Evolutionary conservation across 2,113 vertebrate species (phyloP).

Genomic region (Rhinichthys klamathensis): DNA sequence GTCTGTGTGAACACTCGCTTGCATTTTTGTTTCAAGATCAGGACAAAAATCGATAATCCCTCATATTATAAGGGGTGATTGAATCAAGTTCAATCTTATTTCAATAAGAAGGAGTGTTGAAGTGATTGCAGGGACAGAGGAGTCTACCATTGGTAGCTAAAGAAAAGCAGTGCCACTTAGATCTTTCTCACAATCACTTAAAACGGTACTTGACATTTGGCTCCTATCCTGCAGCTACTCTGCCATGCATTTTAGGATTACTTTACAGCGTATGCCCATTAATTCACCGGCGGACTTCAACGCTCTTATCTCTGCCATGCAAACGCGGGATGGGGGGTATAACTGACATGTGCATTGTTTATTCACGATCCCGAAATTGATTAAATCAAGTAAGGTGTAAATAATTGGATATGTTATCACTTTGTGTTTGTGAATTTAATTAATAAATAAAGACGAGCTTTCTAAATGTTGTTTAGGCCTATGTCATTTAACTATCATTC

Average conservation of each 20-base stretch:
- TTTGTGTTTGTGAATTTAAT: background rate
- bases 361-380: constrained; percentile 54
- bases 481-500: background rate
- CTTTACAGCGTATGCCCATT: constrained; percentile 61
- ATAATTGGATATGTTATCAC: background rate
- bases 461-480: background rate
- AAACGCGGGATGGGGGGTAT: constrained; percentile 45
- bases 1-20: background rate
- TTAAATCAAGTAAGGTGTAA: constrained; percentile 48
- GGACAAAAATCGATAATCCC: constrained; percentile 44
- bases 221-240: constrained; percentile 60
- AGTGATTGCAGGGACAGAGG: constrained; percentile 47
- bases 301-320: constrained; percentile 57
- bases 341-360: constrained; percentile 57
- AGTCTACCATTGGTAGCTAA: constrained; percentile 46
- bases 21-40: background rate
- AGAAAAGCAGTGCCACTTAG: constrained; percentile 55
- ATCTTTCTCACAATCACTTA: constrained; percentile 63
- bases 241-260: constrained; percentile 65
- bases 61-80: constrained; percentile 26
- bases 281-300: constrained; percentile 56
- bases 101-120: constrained; percentile 82
- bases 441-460: background rate
- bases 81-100: constrained; percentile 76
- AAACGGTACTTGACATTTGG: constrained; percentile 68